phyloP scores from a whole-genome alignment of 1,140 invertebrate genomes.

The Drosophila ficusphila region DNA sequence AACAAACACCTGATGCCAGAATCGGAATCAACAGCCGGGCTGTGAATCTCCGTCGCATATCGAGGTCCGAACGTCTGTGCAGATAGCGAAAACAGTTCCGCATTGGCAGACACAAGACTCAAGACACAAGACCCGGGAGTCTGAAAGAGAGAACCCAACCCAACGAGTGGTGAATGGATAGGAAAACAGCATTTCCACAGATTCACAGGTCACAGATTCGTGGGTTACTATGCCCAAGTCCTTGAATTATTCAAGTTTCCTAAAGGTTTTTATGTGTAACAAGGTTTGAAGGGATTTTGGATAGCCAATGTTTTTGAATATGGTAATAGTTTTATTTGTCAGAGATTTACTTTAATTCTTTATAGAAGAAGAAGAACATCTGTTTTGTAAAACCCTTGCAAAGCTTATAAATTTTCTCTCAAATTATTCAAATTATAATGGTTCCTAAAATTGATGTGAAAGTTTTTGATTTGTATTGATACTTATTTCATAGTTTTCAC shows the following conservation, averaged over 20 bases:
- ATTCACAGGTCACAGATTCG: not conserved
- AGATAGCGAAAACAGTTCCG: conserved; percentile 70
- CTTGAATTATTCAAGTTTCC: too few relatives aligned
- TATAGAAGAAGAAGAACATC: too few relatives aligned
- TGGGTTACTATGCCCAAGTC: not conserved
- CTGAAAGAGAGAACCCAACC: not conserved
- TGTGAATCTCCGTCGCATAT: conserved; percentile 60
- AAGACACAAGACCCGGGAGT: conserved; percentile 1
- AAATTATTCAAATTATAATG: too few relatives aligned
- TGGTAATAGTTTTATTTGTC: too few relatives aligned
- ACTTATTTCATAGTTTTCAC: too few relatives aligned
- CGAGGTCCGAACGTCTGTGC: conserved; percentile 56
- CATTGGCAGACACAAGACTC: conserved; percentile 43
- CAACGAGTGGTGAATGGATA: not conserved
- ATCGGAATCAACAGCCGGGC: conserved; percentile 50
- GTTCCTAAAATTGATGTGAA: too few relatives aligned
- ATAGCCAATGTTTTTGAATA: too few relatives aligned
- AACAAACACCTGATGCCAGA: conserved; percentile 10
- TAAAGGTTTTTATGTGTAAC: not conserved
- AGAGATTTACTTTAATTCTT: too few relatives aligned
- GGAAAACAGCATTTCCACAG: not conserved
- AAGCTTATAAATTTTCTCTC: too few relatives aligned
- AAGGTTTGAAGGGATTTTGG: not conserved
- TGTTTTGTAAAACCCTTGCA: too few relatives aligned
- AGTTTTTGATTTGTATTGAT: too few relatives aligned